These are phyloP conservation scores for Drosophila mercatorum DNA, from an alignment of 2,888 invertebrate species.

Conservation along the genomic window DNA sequence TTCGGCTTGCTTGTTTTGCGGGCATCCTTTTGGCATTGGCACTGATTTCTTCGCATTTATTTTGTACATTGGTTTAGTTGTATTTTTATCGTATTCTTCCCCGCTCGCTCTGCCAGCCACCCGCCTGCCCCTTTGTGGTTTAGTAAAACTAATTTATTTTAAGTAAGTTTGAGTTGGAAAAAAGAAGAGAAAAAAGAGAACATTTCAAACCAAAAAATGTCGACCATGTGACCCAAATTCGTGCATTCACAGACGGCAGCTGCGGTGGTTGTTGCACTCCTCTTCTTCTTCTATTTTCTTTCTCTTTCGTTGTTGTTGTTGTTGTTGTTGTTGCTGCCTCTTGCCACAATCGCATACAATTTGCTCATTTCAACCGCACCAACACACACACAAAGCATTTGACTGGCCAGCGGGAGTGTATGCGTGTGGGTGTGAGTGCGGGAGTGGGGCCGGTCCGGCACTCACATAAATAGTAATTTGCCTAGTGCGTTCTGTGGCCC, in stretches of 20 bases:
- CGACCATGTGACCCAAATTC: constrained; percentile 73
- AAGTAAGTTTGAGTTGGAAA: constrained; percentile 64
- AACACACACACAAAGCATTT: constrained; percentile 45
- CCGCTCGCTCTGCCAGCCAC: not conserved
- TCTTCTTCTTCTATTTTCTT: constrained; percentile 19
- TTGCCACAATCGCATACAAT: constrained; percentile 77
- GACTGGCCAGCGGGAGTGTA: not conserved
- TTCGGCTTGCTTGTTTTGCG: constrained; percentile 52
- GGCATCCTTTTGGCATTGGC: constrained; percentile 74
- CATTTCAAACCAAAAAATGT: constrained; percentile 42
- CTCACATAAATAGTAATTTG: constrained; percentile 79
- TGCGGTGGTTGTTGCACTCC: constrained; percentile 36
- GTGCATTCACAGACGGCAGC: constrained; percentile 40
- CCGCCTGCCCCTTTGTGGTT: constrained; percentile 62
- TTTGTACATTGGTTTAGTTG: constrained; percentile 60
- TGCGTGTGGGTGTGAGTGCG: constrained; percentile 2
- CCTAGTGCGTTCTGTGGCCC: constrained; percentile 72
- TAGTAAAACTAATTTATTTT: constrained; percentile 76
- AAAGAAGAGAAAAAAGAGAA: constrained; percentile 10
- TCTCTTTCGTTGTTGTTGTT: constrained; percentile 8
- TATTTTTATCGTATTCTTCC: constrained; percentile 24
- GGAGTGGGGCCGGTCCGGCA: constrained; percentile 37
- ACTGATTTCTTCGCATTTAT: constrained; percentile 77
- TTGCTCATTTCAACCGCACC: constrained; percentile 75
- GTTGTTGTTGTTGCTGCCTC: constrained; percentile 6